These are phyloP conservation scores for Drosophila azteca DNA, from an alignment of 1,140 invertebrate genomes.

Conservation along the genomic window DNA sequence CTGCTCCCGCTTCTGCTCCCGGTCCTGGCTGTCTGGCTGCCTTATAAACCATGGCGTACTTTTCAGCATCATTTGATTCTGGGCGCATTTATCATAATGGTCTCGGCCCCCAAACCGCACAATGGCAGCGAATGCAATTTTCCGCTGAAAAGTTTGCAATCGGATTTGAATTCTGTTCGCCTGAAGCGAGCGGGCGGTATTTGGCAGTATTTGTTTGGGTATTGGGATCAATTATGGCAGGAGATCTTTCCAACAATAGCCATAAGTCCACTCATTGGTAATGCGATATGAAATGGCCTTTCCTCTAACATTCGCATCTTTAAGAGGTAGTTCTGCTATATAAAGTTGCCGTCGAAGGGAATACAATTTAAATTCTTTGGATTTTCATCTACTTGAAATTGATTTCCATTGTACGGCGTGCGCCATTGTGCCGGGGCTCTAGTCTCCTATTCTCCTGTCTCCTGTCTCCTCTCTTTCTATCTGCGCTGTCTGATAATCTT, in stretches of 20 bases:
- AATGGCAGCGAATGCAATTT: conserved; percentile 68
- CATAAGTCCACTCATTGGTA: not conserved
- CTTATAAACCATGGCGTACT: conserved; percentile 66
- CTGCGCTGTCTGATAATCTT: conserved; percentile 62
- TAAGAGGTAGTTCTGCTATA: not conserved
- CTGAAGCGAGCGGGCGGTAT: conserved; percentile 15
- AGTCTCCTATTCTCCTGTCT: conserved; percentile 1
- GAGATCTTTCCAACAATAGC: not conserved
- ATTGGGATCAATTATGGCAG: conserved; percentile 37
- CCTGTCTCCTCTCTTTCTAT: not conserved
- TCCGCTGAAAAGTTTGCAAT: conserved; percentile 66
- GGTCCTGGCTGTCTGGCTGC: conserved; percentile 16
- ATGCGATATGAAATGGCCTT: not conserved
- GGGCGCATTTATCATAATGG: conserved; percentile 74
- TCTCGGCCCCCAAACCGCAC: conserved; percentile 26
- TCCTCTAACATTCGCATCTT: too few relatives aligned
- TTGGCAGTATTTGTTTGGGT: conserved; percentile 36
- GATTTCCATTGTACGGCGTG: conserved; percentile 59
- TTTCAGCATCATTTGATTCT: conserved; percentile 77
- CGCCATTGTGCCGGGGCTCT: conserved; percentile 37
- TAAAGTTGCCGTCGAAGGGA: conserved; percentile 4
- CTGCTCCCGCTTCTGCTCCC: not conserved
- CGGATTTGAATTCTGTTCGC: conserved; percentile 50
- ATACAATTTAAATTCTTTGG: conserved; percentile 59
- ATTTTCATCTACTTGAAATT: conserved; percentile 52